Percentiles rank a stretch among this genome's conserved stretches.
phyloP scores from a whole-genome alignment of 2,113 vertebrate genomes.

The Pogonocichla stellata region DNA sequence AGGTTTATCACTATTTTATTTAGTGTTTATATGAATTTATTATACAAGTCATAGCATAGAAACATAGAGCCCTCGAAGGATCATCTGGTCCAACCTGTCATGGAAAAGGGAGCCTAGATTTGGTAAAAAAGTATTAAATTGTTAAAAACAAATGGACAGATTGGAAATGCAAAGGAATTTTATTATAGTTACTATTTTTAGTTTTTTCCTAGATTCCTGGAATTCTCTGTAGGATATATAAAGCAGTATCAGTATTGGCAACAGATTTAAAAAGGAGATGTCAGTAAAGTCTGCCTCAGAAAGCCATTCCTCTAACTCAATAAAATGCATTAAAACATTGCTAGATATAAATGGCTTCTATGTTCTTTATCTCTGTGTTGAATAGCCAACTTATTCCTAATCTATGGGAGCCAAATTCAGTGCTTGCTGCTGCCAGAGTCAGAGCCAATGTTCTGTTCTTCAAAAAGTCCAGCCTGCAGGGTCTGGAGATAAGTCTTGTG shows the following conservation, averaged over 20 bases:
- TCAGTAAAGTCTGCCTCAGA: neutral
- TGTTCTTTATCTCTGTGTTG: neutral
- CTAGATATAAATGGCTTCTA: neutral
- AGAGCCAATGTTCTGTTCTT: neutral
- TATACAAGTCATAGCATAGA: neutral
- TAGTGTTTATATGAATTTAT: neutral
- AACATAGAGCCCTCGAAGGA: fast-evolving
- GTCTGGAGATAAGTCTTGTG: neutral
- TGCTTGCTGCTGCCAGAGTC: neutral
- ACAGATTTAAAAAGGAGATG: neutral
- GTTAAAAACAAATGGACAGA: neutral
- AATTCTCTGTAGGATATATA: neutral
- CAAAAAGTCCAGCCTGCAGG: neutral
- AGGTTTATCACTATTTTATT: neutral
- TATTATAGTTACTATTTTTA: neutral
- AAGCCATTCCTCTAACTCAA: neutral
- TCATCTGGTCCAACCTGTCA: neutral
- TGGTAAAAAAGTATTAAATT: neutral
- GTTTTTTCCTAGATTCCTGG: neutral
- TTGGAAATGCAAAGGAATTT: neutral
- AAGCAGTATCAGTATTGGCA: neutral
- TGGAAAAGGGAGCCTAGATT: neutral
- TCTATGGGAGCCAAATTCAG: neutral
- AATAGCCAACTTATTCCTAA: neutral
- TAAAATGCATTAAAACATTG: neutral